Percentiles rank a stretch among this genome's conserved stretches.
Evolutionary conservation across 2,113 vertebrate genomes (phyloP).

Genomic region (Microtus montanus): DNA sequence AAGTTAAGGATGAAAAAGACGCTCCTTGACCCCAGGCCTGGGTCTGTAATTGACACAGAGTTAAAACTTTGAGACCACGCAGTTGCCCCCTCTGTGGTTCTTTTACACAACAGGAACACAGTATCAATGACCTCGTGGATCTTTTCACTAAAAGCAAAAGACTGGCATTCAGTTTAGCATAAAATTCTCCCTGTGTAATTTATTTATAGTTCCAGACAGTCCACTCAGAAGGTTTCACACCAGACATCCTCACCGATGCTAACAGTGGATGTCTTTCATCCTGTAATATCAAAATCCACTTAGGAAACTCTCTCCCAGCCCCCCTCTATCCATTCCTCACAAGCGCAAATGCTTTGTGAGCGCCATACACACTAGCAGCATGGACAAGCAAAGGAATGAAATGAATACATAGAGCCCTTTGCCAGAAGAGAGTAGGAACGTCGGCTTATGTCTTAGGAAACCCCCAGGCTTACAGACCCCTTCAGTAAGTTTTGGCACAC

Average conservation of each 20-base stretch:
- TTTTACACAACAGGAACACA: not conserved
- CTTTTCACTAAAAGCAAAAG: conserved; percentile 49
- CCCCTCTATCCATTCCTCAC: not conserved
- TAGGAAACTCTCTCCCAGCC: conserved; percentile 40
- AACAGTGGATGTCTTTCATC: not conserved
- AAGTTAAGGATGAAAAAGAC: not conserved
- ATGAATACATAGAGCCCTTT: not conserved
- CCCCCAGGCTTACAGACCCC: not conserved
- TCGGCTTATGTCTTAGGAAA: not conserved
- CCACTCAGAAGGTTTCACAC: conserved; percentile 34
- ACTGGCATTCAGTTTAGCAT: not conserved
- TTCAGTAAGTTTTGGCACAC: not conserved
- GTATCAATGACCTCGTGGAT: not conserved
- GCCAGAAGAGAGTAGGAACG: not conserved
- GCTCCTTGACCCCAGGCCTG: not conserved
- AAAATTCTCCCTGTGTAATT: not conserved
- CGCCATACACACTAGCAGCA: not conserved
- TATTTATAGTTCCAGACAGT: conserved; percentile 31
- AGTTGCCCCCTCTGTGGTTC: not conserved
- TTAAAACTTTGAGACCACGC: not conserved
- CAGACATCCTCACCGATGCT: not conserved
- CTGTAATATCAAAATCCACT: not conserved
- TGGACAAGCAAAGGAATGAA: conserved; percentile 27
- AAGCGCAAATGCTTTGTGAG: conserved; percentile 4
- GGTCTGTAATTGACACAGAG: not conserved